A percentile compares a stretch with the other conserved stretches of the same genome.
Evolutionary conservation across 2,113 vertebrate species (phyloP).

Genomic region (Oenanthe oenanthe): DNA sequence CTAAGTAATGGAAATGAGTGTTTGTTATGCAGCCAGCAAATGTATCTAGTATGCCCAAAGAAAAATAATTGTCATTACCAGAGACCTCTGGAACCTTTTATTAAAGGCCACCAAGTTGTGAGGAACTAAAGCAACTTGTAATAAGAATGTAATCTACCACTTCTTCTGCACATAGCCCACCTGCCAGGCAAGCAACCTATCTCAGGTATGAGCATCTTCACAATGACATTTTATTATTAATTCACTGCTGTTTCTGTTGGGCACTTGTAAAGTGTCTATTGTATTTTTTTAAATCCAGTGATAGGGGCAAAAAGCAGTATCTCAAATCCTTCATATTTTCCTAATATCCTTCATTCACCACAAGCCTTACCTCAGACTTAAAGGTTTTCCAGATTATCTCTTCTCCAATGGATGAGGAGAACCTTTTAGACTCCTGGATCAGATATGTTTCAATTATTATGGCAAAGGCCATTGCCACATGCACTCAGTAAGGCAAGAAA

Average conservation of each 20-base stretch:
- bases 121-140: neutral
- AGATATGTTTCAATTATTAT: neutral
- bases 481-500: neutral
- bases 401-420: neutral
- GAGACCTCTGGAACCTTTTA: neutral
- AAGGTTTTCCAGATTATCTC: neutral
- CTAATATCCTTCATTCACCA: neutral
- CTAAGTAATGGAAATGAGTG: neutral
- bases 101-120: neutral
- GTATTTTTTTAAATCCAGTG: neutral
- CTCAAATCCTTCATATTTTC: neutral
- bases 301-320: neutral
- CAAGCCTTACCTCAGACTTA: neutral
- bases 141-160: neutral
- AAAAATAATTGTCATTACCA: neutral
- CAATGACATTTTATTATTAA: neutral
- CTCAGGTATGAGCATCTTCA: neutral
- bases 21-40: neutral
- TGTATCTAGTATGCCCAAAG: neutral
- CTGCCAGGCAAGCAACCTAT: neutral
- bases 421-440: neutral
- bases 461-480: neutral
- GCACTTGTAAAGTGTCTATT: neutral
- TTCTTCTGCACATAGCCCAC: neutral
- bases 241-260: neutral